Conservation (phyloP, 2,113 vertebrate species). For the Fregata magnificens region DNA sequence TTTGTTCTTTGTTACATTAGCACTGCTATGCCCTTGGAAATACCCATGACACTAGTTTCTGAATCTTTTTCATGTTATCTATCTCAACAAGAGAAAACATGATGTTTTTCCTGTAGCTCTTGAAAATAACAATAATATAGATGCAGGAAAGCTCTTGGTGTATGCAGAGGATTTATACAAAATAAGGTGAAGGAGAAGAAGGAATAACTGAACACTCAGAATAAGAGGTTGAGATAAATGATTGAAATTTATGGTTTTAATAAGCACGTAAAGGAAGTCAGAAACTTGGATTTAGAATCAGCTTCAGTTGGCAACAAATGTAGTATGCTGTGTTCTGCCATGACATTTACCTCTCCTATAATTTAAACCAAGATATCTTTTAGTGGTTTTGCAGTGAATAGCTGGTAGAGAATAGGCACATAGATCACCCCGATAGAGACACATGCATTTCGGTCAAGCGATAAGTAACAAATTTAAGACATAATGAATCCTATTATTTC, state of each 20-base stretch:
- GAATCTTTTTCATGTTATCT: not conserved
- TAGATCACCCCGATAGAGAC: not conserved
- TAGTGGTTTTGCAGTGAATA: not conserved
- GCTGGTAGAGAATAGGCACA: not conserved
- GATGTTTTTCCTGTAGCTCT: not conserved
- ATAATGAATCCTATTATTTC: not conserved
- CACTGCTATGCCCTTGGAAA: conserved; percentile 31
- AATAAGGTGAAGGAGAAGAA: not conserved
- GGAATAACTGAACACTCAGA: not conserved
- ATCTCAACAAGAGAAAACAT: not conserved
- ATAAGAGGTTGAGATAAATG: not conserved
- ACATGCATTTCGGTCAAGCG: not conserved
- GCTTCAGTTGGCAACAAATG: not conserved
- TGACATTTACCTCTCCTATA: not conserved
- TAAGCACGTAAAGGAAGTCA: not conserved
- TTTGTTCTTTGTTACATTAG: conserved; percentile 38
- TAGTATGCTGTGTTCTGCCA: not conserved
- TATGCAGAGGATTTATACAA: not conserved
- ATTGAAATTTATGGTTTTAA: not conserved
- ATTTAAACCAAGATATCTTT: not conserved
- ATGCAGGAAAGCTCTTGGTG: not conserved
- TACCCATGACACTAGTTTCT: not conserved
- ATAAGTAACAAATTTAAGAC: not conserved
- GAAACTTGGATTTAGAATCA: not conserved
- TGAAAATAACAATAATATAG: not conserved